Base-by-base conservation (phyloP, 2,797 vertebrate species). In the Scarus forsteni region DNA sequence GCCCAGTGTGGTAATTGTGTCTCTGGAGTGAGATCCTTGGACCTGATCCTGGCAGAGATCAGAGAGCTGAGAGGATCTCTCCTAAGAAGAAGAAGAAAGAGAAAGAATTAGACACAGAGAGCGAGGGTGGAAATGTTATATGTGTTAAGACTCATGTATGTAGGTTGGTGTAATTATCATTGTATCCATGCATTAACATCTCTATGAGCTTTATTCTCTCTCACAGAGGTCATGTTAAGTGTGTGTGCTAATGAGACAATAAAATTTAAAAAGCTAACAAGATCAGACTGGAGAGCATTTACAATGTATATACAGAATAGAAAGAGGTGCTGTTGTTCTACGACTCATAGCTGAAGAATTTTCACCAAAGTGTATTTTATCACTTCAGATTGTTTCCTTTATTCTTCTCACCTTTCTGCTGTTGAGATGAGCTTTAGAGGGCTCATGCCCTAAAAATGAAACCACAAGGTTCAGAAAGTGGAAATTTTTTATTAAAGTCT, bases 1-100 rank as follows among this genome's bases (percentile, higher is more conserved):
- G 87, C 82, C 79, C 52, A 44, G 83, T 88, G 84, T 85, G 82
- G 80, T 91, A 92, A 93, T 93, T 94, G 87, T 85, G 89, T 91
- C 92, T 89, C 90, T 73, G 70, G 89, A 83, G 91, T 87, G 73
- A 88, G 79, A 77, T 86, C 76, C 75, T 83, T 82, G 86, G 91
- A 85, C 85, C 68, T 85, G 83, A 86, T 88, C 83, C 80, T 83
- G 71, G 49, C 68, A 62, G 71, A 89, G 87, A 90, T 88, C 85
- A 91, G 88, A 90, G 84, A 81, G 67, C 6, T 13, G 76, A 49
- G 65, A 63, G 66, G 73, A 83, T 82, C 60, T 62, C 79, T 84
- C 65, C 75, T 80, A 80, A 87, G 80, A 34, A 68, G 58, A 46
- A 39, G 67, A 66, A 79, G 73, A 80, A 80, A 75, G 49, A 76